Conservation (phyloP, 2,888 invertebrate species). For the Sminthurinus aureus region DNA sequence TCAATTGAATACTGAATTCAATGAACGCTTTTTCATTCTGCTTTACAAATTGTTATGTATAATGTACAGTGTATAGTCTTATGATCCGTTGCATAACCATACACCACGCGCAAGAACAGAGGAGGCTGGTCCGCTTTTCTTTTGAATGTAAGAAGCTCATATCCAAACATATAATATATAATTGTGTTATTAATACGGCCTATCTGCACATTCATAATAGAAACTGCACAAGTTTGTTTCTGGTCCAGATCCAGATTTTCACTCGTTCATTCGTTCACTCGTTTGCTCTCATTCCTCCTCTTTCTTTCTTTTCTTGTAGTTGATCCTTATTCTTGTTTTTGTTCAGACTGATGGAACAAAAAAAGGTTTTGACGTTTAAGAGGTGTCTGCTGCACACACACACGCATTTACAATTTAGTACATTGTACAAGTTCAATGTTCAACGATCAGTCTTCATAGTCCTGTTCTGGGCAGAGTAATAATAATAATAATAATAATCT, state of each 20-base stretch:
- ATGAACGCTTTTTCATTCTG: constrained; percentile 1
- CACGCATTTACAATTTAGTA: too few species aligned
- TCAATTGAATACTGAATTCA: neutral
- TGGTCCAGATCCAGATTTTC: constrained; percentile 16
- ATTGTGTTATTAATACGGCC: neutral
- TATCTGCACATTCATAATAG: neutral
- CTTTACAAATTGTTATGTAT: constrained; percentile 15
- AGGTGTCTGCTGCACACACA: neutral
- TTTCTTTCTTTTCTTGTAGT: neutral
- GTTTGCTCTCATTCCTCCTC: neutral
- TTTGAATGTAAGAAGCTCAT: neutral
- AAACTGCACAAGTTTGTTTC: constrained; percentile 7
- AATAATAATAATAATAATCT: neutral
- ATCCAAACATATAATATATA: neutral
- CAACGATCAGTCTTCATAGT: too few species aligned
- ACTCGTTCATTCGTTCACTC: neutral
- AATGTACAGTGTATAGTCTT: constrained; percentile 15
- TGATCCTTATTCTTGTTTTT: constrained; percentile 13
- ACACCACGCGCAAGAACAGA: neutral
- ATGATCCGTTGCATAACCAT: neutral
- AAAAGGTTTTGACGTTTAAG: constrained; percentile 42
- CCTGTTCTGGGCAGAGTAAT: too few species aligned
- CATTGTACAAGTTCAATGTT: neutral
- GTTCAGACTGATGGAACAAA: constrained; percentile 20
- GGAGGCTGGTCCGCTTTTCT: neutral